Conservation (phyloP, 2,888 invertebrate genomes). For the Panzeria rudis region DNA sequence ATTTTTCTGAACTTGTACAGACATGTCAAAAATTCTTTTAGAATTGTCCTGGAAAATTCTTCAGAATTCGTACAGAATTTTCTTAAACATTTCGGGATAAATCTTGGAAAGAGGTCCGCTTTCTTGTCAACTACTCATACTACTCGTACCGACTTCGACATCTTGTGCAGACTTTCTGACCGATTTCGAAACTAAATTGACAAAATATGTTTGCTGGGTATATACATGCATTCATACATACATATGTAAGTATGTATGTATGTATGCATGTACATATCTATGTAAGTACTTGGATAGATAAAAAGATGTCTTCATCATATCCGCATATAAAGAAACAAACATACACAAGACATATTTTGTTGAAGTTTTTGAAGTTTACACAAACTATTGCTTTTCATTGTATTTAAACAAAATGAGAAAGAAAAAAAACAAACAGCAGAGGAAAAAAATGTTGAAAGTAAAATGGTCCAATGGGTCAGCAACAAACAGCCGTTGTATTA, state of each 20-base stretch:
- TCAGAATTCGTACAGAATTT: too few species aligned
- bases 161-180: too few species aligned
- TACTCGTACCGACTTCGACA: too few species aligned
- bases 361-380: conserved; percentile 50
- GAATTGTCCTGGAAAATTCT: too few species aligned
- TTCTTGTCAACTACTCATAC: too few species aligned
- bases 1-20: too few species aligned
- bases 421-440: conserved; percentile 11
- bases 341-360: neutral
- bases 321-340: conserved; percentile 63
- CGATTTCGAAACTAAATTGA: too few species aligned
- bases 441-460: conserved; percentile 68
- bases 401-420: conserved; percentile 35
- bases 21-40: too few species aligned
- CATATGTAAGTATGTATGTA: neutral
- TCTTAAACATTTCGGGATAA: too few species aligned
- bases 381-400: conserved; percentile 56
- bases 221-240: neutral
- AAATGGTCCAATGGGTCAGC: conserved; percentile 73
- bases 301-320: conserved; percentile 71
- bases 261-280: neutral
- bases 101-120: too few species aligned
- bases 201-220: too few species aligned
- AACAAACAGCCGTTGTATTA: conserved; percentile 54
- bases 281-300: conserved; percentile 24